Evolutionary conservation across 2,888 invertebrate species (phyloP), one percentile per base, ranked within the genome.

Genomic region (Branchellion lobata): DNA sequence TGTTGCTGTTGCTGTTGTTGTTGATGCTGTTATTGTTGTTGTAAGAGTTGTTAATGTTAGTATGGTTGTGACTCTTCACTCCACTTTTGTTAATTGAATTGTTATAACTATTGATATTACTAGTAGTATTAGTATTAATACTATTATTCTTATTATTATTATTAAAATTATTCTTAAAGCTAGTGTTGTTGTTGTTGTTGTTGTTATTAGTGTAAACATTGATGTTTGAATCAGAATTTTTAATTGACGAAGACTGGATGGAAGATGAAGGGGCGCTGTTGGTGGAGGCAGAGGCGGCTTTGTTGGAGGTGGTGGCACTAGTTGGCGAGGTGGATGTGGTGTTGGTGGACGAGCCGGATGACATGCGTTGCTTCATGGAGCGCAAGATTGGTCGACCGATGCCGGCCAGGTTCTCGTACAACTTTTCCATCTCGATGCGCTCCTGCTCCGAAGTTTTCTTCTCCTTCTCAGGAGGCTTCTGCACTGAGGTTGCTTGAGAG

Each of bases 321-420:
- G 75, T 14, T 18, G 29, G 47, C 21, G 77, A 77, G 40, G 1
- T 8, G n/a, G 33, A 24, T 5, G 61, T 65, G 61, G 24, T 31
- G 24, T 11, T 14, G 21, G 73, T 29, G 18, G 40, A 3, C 68
- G 71, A 36, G 24, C 61, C 57, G 40, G 47, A 34, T 29, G 77
- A 75, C 72, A 80, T 71, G 24, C 71, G 65, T 2, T 81, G 78
- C 29, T 72, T 79, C 81, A 81, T 81, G 1, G 81, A 73, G 34
- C 81, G 71, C 24, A 78, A 61, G 14, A 81, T 81, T 1, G 81
- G 81, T 11, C 81, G 71, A 3, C 81, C 81, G n/a, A 81, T 81
- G 29, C 79, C 81, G 31, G 81, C 81, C 24, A 79, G 74, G 27
- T 81, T 79, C 34, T 79, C 69, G 34, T 81, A 81, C 34, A 81